Base-by-base conservation (phyloP, 2,113 vertebrate genomes). In the Leucopsar rothschildi region DNA sequence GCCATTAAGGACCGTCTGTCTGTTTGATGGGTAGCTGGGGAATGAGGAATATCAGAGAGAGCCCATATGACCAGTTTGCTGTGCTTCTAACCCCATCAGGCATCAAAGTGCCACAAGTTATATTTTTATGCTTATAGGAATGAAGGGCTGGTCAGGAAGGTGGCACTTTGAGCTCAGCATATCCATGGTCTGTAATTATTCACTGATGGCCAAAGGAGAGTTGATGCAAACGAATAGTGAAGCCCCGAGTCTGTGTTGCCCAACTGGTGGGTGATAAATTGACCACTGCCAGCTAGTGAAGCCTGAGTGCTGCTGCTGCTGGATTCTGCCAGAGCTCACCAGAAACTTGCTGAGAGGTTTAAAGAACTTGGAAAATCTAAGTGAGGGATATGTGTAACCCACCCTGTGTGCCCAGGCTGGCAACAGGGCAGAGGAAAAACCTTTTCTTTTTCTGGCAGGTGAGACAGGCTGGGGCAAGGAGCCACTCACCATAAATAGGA, bases 401-500 rank as follows among this genome's bases (percentile, higher is more conserved):
- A 9, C 7, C 11, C n/a, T 24, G 2, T 18, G 28, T 83, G 25
- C 13, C 6, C 31, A 31, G 20, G 35, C 19, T 90, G 28, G 15
- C 28, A 12, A 6, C 15, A 9, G 37, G 29, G 25, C 16, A 29
- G 23, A 75, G 33, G 13, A 59, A 23, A 89, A 86, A 24, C 14
- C 9, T 21, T 45, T 39, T 29, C 25, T 19, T 23, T 17, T 76
- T 39, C 53, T 85, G 33, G 22, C 14, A 55, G 63, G 23, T 28
- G 20, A 64, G 60, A 82, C 0, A 11, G 17, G 39, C 9, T 52
- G 50, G 22, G n/a, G 6, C n/a, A 45, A 42, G 23, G 60, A 79
- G 31, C 10, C 6, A 1, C 12, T 49, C 9, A 4, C 39, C 65
- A 25, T 9, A n/a, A 50, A 29, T 0, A 1, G 10, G 27, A 16